phyloP scores from a whole-genome alignment of 2,113 vertebrate genomes.

The Tetrax tetrax region DNA sequence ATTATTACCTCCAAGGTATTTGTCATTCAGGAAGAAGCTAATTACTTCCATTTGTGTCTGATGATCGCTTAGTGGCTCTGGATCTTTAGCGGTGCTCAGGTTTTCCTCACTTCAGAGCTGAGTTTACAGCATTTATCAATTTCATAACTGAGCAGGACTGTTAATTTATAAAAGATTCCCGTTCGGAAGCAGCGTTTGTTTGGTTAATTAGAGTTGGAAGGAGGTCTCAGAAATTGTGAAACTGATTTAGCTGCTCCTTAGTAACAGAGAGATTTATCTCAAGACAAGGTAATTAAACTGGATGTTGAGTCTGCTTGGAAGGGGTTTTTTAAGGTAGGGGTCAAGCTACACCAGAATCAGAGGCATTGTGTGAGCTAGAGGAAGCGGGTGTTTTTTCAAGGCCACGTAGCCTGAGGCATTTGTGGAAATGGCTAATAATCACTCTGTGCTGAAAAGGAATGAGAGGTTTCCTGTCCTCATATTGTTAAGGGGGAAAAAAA shows the following conservation, averaged over 20 bases:
- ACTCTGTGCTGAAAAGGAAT: slow-evolving; percentile 52
- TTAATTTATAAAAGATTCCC: slow-evolving; percentile 22
- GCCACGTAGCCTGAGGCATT: slow-evolving; percentile 32
- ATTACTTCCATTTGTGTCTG: slow-evolving; percentile 26
- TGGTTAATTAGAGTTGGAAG: slow-evolving; percentile 37
- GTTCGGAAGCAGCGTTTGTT: slow-evolving; percentile 4
- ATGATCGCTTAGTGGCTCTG: background rate
- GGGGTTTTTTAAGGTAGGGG: slow-evolving; percentile 53
- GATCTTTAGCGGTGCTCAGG: background rate
- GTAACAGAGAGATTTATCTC: slow-evolving; percentile 11
- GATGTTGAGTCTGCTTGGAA: slow-evolving; percentile 47
- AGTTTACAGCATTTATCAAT: background rate
- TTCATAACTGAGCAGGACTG: background rate
- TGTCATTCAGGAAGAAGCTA: slow-evolving; percentile 21
- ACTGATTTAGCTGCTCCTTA: background rate
- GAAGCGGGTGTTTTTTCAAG: slow-evolving; percentile 55
- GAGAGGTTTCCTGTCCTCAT: slow-evolving; percentile 58
- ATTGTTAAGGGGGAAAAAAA: slow-evolving; percentile 25
- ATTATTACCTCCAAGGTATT: background rate
- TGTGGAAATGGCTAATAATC: slow-evolving; percentile 70
- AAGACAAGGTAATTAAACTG: slow-evolving; percentile 21
- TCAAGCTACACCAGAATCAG: slow-evolving; percentile 30
- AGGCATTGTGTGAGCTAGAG: slow-evolving; percentile 56
- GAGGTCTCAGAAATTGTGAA: background rate
- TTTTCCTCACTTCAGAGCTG: background rate